These are phyloP conservation scores for Poecile atricapillus DNA, from an alignment of 2,113 vertebrate species.

Conservation along the genomic window DNA sequence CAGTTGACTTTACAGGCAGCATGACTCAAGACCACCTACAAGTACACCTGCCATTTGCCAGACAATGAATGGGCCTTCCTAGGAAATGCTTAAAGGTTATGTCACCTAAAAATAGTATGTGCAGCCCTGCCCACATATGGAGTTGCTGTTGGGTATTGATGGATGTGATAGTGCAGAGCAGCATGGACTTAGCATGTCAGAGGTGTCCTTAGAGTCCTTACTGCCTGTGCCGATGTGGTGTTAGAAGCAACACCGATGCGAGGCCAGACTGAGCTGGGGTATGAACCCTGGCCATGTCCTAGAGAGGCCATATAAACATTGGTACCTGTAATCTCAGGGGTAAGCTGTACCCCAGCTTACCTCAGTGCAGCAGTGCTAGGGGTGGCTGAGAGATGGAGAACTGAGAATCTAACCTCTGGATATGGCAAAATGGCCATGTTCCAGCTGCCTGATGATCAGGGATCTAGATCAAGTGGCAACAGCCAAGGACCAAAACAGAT, in stretches of 20 bases:
- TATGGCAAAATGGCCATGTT: neutral
- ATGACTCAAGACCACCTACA: neutral
- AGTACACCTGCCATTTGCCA: neutral
- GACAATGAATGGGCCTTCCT: neutral
- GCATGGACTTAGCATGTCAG: neutral
- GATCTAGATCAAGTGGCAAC: neutral
- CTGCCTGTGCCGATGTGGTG: neutral
- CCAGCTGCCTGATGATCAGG: neutral
- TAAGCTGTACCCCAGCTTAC: neutral
- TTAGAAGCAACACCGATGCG: neutral
- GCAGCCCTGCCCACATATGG: neutral
- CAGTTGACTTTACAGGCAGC: neutral
- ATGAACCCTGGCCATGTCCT: accelerated
- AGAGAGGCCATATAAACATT: neutral
- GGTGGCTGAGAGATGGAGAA: neutral
- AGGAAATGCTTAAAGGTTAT: neutral
- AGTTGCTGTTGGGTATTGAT: neutral
- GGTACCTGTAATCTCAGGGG: neutral
- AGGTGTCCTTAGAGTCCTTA: neutral
- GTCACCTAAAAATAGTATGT: neutral
- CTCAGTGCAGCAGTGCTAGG: neutral
- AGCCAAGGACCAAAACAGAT: neutral
- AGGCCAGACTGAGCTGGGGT: neutral
- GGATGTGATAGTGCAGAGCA: neutral
- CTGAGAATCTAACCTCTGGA: neutral